Base-by-base conservation (phyloP, 2,888 invertebrate species). In the Myathropa florea region DNA sequence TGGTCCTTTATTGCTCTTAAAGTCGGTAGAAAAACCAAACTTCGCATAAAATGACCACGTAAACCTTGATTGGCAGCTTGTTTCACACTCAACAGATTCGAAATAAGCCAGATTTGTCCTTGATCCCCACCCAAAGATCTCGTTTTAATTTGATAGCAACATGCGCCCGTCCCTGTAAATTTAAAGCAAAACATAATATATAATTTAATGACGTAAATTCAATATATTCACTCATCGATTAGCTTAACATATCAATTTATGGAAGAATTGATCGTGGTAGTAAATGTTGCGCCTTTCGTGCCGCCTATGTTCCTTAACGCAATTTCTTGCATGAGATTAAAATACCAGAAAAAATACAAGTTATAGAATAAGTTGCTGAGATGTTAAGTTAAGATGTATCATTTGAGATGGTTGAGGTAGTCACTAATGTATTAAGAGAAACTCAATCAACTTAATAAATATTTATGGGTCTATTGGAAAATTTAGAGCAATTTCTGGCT, bases 61-160 rank as follows among this genome's bases (percentile, higher is more conserved):
- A 55, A 76, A 36, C 75, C 81, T 70, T 70, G 81, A 70, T 53
- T 75, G 64, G 68, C 53, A 55, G 46, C 59, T 70, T 78, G 61
- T 67, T 68, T 46, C 33, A 68, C 64, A 68, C 39, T 28, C 33
- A 59, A 55, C 60, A 10, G 53, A 67, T 39, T 53, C 28, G 18
- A 65, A 65, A 26, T 10, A 59, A 12, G 39, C 28, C 24, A 72
- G n/a, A n/a, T 61, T 23, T 53, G 46, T 70, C 79, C 70, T 75
- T 70, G 28, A 59, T 46, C 46, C 46, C 18, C 46, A 18, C 46
- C 18, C 7, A 46, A 46, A 70, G 59, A 60, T 79, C 64, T 79
- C 21, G 36, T 75, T 79, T 75, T 21, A 7, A 60, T 70, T 83
- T 65, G 60, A 60, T 83, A 64, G 30, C 64, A 55, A 21, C 39